Evolutionary conservation across 2,797 vertebrate genomes (phyloP), one percentile per base, ranked within the genome.

Genomic region (Australoheros facetus): DNA sequence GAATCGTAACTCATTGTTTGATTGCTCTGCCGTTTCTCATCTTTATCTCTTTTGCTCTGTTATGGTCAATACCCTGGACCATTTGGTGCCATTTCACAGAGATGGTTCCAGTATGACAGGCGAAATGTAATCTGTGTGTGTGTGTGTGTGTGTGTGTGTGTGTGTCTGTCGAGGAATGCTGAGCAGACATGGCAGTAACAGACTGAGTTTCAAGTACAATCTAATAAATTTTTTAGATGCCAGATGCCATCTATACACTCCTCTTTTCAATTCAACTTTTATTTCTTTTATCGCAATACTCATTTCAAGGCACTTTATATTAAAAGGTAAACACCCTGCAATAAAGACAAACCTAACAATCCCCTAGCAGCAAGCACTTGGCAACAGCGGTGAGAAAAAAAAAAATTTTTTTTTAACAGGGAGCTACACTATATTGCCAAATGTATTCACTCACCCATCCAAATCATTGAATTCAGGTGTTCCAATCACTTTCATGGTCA

Each of bases 81-180:
- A 78, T 90, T 92, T 88, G 84, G 82, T 88, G 82, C 78, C 89
- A 87, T 91, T 92, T 89, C 85, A 85, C 85, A 86, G 80, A 83
- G 86, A 79, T 81, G 82, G 73, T 87, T 84, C 80, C 82, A 90
- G 91, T 86, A 89, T 89, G 84, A 89, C 62, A 60, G 81, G 71
- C 1, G 32, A 82, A 91, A 92, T 90, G 83, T 90, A 82, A 90
- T 91, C 73, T 73, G 23, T 88, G 30, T 78, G 32, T 74, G 53
- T 54, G 78, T 59, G 16, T 37, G 76, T 64, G 55, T 79, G 59
- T 70, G 74, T 59, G n/a, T 69, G 51, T 58, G 34, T 48, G 71
- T 71, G 16, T 71, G 13, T 81, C 32, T 70, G 56, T 75, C n/a
- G 23, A 19, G 3, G 37, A 84, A 75, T 75, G 54, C 70, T 55